These are phyloP conservation scores for Crocallis elinguaria DNA, from an alignment of 2,888 invertebrate species.

Conservation along the genomic window DNA sequence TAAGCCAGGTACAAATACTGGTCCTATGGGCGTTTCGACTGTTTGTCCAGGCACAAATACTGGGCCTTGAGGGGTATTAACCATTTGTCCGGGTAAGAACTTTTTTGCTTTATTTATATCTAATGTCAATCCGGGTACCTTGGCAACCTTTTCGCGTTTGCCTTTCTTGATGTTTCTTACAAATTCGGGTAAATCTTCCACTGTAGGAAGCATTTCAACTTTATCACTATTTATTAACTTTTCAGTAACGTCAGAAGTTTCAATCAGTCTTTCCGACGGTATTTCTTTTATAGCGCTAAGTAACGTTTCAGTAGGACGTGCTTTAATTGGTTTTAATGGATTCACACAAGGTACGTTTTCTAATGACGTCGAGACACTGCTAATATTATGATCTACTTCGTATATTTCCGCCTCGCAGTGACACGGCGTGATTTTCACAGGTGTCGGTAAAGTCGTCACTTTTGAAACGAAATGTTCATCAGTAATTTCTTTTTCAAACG, in stretches of 20 bases:
- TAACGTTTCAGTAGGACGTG: constrained; percentile 74
- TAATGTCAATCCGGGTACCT: constrained; percentile 87
- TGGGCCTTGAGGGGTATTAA: constrained; percentile 88
- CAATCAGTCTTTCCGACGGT: constrained; percentile 82
- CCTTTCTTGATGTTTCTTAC: constrained; percentile 86
- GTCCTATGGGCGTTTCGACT: constrained; percentile 87
- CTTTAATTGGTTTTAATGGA: constrained; percentile 84
- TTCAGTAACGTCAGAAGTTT: constrained; percentile 85
- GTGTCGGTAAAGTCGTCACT: constrained; percentile 73
- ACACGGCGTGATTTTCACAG: constrained; percentile 77
- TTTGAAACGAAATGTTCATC: constrained; percentile 78
- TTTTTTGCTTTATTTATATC: constrained; percentile 88
- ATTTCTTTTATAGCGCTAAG: constrained; percentile 81
- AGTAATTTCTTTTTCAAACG: constrained; percentile 85
- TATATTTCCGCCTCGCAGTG: constrained; percentile 80
- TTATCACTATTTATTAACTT: constrained; percentile 83
- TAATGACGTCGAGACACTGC: constrained; percentile 82
- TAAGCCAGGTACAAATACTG: constrained; percentile 89
- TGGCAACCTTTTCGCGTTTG: constrained; percentile 83
- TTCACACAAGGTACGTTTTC: constrained; percentile 87
- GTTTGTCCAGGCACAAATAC: constrained; percentile 91
- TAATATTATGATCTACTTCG: constrained; percentile 79
- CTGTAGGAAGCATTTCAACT: constrained; percentile 84
- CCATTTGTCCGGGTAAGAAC: constrained; percentile 89
- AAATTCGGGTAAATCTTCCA: constrained; percentile 87